Percentiles rank a stretch among this genome's conserved stretches.
These are phyloP conservation scores for Holothuria leucospilota DNA, from an alignment of 53 echinoderm and acorn worm species.

Conservation along the genomic window DNA sequence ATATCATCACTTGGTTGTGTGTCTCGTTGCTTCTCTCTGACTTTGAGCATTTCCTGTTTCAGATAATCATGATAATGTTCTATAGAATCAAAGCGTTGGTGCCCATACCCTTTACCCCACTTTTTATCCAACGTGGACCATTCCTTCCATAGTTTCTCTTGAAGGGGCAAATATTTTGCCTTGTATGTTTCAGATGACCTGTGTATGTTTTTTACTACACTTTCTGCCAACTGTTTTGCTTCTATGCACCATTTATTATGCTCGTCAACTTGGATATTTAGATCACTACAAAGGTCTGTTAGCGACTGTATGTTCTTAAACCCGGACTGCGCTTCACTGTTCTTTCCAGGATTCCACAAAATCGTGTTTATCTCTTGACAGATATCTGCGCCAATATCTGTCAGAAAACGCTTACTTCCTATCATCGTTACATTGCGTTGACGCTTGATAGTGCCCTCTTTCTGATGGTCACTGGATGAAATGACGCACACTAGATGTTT, in stretches of 20 bases:
- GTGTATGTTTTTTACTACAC: not conserved
- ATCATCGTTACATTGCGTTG: not conserved
- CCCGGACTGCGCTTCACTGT: not conserved
- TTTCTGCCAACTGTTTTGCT: not conserved
- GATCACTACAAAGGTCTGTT: not conserved
- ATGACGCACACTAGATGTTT: slow-evolving; percentile 2
- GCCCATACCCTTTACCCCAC: not conserved
- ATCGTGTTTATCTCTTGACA: slow-evolving; percentile 14
- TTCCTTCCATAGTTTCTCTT: slow-evolving; percentile 7
- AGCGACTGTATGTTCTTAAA: not conserved
- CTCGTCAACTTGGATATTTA: not conserved
- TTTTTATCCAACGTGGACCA: slow-evolving; percentile 23
- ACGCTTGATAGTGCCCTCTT: not conserved
- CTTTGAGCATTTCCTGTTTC: not conserved
- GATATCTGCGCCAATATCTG: not conserved
- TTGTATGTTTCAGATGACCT: not conserved
- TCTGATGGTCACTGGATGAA: not conserved
- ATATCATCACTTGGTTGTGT: slow-evolving; percentile 4
- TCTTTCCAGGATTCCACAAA: not conserved
- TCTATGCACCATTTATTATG: not conserved
- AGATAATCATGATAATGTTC: slow-evolving; percentile 25
- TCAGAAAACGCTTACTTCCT: not conserved
- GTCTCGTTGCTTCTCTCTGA: not conserved
- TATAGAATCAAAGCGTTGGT: not conserved
- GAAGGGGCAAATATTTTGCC: not conserved